Percentiles rank a stretch among this genome's conserved stretches.
Evolutionary conservation across 53 echinoderm and acorn worm genomes (phyloP).

Genomic region (Holothuria scabra): DNA sequence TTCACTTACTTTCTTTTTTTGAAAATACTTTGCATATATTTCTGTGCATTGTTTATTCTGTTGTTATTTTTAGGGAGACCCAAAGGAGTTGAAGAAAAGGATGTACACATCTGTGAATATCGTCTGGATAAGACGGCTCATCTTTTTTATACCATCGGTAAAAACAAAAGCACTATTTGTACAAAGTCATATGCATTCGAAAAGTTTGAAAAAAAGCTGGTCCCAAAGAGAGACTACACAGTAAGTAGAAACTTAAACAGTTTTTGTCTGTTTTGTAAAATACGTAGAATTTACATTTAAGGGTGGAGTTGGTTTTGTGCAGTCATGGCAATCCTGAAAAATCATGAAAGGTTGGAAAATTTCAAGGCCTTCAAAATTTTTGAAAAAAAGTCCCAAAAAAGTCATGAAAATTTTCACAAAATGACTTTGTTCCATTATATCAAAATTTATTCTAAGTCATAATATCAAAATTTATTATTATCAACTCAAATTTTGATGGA

Average conservation of each 20-base stretch:
- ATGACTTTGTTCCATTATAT: no score
- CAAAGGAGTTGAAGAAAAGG: slow-evolving; percentile 77
- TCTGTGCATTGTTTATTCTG: neutral
- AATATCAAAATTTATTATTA: no score
- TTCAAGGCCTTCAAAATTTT: no score
- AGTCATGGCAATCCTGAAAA: no score
- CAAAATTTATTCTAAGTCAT: no score
- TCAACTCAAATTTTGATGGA: no score
- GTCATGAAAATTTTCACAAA: no score
- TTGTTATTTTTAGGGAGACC: slow-evolving; percentile 73
- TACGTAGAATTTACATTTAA: neutral
- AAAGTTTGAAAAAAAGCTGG: slow-evolving; percentile 93
- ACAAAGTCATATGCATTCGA: slow-evolving; percentile 98
- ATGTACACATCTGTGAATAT: slow-evolving; percentile 95
- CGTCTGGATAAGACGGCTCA: slow-evolving; percentile 98
- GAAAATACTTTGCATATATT: no score
- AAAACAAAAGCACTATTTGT: slow-evolving; percentile 79
- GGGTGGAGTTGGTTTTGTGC: neutral
- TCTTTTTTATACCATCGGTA: slow-evolving; percentile 92
- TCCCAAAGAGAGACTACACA: slow-evolving; percentile 93
- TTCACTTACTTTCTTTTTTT: no score
- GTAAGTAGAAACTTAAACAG: slow-evolving; percentile 53
- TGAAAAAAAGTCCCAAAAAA: no score
- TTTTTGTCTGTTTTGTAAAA: neutral
- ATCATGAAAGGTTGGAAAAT: no score